Evolutionary conservation across 2,113 vertebrate species (phyloP), one percentile per base, ranked within the genome.

Genomic region (Turdus rufiventris): DNA sequence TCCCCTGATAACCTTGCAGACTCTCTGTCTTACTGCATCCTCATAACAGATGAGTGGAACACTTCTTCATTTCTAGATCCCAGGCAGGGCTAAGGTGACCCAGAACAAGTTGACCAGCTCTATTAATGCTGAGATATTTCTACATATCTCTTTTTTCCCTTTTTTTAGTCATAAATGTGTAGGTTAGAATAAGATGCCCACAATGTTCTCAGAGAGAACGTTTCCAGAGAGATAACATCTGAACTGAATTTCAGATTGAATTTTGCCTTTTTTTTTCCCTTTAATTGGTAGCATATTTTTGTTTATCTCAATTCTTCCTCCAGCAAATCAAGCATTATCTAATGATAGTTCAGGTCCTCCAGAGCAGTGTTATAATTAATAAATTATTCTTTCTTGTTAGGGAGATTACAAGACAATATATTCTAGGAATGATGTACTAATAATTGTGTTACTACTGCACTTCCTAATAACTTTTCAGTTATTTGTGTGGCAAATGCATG

Each of bases 211-310:
- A 33, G 54, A 53, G 36, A 43, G 34, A 80, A 74, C 5, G 13
- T 56, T 81, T 84, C 56, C 26, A 74, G 56, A 40, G 31, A 73
- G 18, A 34, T 1, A 77, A n/a, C 21, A 14, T 17, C 34, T 54
- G 47, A 95, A 62, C 9, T 74, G 63, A 81, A 58, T 68, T 80
- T 77, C 68, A 72, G 63, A 62, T 34, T 61, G 62, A 87, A 62
- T 67, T 95, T 51, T 45, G 24, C 4, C 3, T 7, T 51, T 38
- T 14, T 20, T 11, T 15, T 19, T n/a, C 16, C 25, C 21, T 47
- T 45, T 4, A 10, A 43, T 24, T 66, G 12, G 23, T 50, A 25
- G 10, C 8, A 53, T 58, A 43, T 12, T 65, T 77, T 81, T 62
- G 60, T 40, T 40, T 54, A 56, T 47, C 29, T 91, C 65, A 38